phyloP scores from a whole-genome alignment of 2,888 invertebrate species.

The Gortyna flavago region DNA sequence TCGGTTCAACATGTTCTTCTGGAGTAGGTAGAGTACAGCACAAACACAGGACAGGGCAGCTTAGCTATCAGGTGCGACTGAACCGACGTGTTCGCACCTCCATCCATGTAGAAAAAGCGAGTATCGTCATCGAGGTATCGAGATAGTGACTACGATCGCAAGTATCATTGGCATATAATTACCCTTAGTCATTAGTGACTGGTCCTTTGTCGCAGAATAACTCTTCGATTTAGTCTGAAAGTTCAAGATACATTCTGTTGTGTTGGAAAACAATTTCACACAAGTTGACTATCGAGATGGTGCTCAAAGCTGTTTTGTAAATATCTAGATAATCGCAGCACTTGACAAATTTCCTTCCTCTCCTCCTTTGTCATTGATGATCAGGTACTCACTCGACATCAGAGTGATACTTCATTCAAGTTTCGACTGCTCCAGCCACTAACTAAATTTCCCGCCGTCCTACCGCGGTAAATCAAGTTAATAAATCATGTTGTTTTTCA shows the following conservation, averaged over 20 bases:
- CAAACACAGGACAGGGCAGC: too few species aligned
- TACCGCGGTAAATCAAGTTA: too few species aligned
- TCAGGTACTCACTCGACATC: slow-evolving; percentile 22
- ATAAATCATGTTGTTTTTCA: background rate
- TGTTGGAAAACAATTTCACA: background rate
- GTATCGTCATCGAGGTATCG: too few species aligned
- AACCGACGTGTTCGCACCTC: too few species aligned
- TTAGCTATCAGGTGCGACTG: too few species aligned
- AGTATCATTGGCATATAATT: too few species aligned
- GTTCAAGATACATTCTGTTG: background rate
- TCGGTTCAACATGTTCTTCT: too few species aligned
- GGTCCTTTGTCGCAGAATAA: background rate
- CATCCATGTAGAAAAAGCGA: too few species aligned
- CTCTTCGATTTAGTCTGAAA: background rate
- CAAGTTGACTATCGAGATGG: background rate
- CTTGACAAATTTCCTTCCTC: background rate
- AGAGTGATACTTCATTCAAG: slow-evolving; percentile 27
- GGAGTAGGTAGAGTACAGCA: too few species aligned
- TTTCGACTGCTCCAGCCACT: slow-evolving; percentile 14
- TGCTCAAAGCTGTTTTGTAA: slow-evolving; percentile 1
- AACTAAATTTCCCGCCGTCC: background rate
- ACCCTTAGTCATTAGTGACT: too few species aligned
- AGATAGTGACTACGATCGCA: too few species aligned
- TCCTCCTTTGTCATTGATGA: slow-evolving; percentile 19
- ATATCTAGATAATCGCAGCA: background rate